These are phyloP conservation scores for Oophaga pumilio DNA, from an alignment of 2,113 vertebrate genomes.

Conservation along the genomic window DNA sequence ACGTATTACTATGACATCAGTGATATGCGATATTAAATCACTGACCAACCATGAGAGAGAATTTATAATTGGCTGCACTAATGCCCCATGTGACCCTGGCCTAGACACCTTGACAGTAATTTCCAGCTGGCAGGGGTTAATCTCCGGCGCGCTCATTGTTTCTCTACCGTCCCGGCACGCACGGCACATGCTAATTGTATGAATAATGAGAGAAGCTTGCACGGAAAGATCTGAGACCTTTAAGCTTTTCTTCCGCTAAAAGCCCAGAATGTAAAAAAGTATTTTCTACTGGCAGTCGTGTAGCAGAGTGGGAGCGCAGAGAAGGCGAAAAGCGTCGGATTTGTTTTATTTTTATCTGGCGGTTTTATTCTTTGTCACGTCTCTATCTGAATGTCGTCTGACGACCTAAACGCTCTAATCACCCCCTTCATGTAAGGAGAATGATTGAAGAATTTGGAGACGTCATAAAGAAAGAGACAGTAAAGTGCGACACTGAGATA, in stretches of 20 bases:
- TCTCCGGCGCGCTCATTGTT: slow-evolving; percentile 7
- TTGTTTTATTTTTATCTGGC: slow-evolving; percentile 49
- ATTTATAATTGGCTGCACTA: not conserved
- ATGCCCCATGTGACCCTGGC: not conserved
- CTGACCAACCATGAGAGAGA: not conserved
- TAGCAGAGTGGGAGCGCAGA: not conserved
- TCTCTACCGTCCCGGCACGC: slow-evolving; percentile 50
- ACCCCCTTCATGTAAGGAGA: not conserved
- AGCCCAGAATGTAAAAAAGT: slow-evolving; percentile 65
- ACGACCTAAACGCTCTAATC: not conserved
- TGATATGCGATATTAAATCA: no score
- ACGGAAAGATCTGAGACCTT: slow-evolving; percentile 64
- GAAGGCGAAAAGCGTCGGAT: not conserved
- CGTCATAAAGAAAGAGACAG: not conserved
- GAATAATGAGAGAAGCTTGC: slow-evolving; percentile 70
- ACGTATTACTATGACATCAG: no score
- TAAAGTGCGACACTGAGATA: not conserved
- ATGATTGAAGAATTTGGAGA: not conserved
- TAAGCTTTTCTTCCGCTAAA: slow-evolving; percentile 52
- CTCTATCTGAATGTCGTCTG: not conserved
- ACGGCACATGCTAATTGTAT: slow-evolving; percentile 63
- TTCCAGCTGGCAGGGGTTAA: slow-evolving; percentile 13
- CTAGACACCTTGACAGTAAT: not conserved
- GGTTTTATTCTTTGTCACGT: slow-evolving; percentile 43
- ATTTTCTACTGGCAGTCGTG: not conserved